Percentiles rank a stretch among this genome's conserved stretches.
Evolutionary conservation across 2,888 invertebrate species (phyloP).

Genomic region (Nebria salina): DNA sequence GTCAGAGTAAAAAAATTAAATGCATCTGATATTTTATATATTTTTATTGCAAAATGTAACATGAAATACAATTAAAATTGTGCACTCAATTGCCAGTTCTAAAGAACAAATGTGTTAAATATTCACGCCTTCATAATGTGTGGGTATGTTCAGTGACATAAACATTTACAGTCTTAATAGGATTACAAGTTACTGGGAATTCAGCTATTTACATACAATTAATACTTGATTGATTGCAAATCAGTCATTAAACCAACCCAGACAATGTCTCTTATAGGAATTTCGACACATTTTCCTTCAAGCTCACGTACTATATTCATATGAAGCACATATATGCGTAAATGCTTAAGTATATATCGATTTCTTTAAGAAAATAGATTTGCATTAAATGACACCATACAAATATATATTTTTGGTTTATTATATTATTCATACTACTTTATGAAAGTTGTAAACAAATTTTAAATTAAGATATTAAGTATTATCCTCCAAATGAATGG

Average conservation of each 20-base stretch:
- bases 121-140: background rate
- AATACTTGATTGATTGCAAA: slow-evolving; percentile 15
- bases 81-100: background rate
- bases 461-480: background rate
- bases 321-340: too few species aligned
- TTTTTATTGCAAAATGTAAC: slow-evolving; percentile 14
- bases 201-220: slow-evolving; percentile 7
- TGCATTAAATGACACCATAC: too few species aligned
- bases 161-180: slow-evolving; percentile 15
- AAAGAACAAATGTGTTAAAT: background rate
- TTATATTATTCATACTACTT: too few species aligned
- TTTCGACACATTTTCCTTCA: background rate
- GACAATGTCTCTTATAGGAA: background rate
- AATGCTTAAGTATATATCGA: too few species aligned
- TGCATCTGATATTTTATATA: too few species aligned
- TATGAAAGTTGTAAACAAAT: background rate
- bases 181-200: slow-evolving; percentile 11
- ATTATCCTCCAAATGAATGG: background rate
- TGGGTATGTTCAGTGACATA: background rate
- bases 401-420: too few species aligned
- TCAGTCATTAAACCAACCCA: background rate
- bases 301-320: background rate
- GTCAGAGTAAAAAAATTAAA: too few species aligned
- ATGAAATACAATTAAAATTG: slow-evolving; percentile 5
- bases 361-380: too few species aligned